A percentile compares a stretch with the other conserved stretches of the same genome.
phyloP scores from a whole-genome alignment of 2,888 invertebrate species.

The Ophion ellenae region DNA sequence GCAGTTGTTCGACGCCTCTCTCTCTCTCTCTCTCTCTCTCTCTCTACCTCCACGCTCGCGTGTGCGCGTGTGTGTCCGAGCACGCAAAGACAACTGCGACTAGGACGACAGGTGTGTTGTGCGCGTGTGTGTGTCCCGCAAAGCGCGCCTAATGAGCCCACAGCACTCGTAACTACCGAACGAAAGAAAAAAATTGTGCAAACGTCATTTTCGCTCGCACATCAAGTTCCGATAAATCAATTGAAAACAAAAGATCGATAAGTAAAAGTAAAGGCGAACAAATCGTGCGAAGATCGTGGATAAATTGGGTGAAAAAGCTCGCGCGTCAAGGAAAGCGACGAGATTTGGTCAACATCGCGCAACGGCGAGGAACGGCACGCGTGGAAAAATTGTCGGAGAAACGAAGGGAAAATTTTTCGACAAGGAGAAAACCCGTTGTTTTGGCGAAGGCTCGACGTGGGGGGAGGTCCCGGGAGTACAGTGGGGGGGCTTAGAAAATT shows the following conservation, averaged over 20 bases:
- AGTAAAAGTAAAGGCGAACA: background rate
- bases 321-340: background rate
- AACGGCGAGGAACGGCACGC: slow-evolving; percentile 25
- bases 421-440: slow-evolving; percentile 26
- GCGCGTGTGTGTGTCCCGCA: slow-evolving; percentile 28
- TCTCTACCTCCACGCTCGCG: slow-evolving; percentile 18
- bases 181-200: slow-evolving; percentile 7
- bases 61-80: slow-evolving; percentile 38
- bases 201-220: slow-evolving; percentile 1
- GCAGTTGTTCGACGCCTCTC: slow-evolving; percentile 61
- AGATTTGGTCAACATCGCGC: slow-evolving; percentile 12
- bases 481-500: slow-evolving; percentile 68
- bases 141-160: slow-evolving; percentile 44
- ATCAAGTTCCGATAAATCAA: background rate
- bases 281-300: background rate
- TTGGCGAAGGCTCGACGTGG: slow-evolving; percentile 23
- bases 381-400: slow-evolving; percentile 11
- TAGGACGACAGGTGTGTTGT: slow-evolving; percentile 51
- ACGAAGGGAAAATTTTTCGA: slow-evolving; percentile 31
- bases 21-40: slow-evolving; percentile 39
- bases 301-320: background rate
- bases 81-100: slow-evolving; percentile 74
- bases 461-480: slow-evolving; percentile 69
- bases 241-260: background rate
- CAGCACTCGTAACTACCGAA: slow-evolving; percentile 37